Percentiles rank a stretch among this genome's conserved stretches.
Evolutionary conservation across 2,797 vertebrate genomes (phyloP).

Genomic region (Lacerta bilineata): DNA sequence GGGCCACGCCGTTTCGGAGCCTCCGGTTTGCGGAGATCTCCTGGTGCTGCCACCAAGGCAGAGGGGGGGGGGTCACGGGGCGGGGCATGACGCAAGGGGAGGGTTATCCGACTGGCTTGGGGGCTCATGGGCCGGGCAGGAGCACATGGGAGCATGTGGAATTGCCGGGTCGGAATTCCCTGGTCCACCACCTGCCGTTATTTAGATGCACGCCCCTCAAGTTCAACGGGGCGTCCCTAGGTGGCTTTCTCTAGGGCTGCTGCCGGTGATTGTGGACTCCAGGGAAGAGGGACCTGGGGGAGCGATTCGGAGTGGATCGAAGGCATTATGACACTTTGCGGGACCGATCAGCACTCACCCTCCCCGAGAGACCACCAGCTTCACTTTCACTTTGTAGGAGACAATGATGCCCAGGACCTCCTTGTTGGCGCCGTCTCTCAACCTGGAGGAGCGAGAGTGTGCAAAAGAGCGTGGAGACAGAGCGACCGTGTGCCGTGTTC

Average conservation of each 20-base stretch:
- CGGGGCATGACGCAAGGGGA: background rate
- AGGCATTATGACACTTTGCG: background rate
- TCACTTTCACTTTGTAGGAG: constrained; percentile 98
- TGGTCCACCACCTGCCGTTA: background rate
- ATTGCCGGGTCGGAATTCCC: background rate
- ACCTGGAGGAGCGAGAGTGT: constrained; percentile 74
- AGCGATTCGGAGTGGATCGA: fast-evolving
- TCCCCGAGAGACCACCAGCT: constrained; percentile 95
- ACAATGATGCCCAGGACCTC: constrained; percentile 96
- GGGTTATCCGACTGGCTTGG: background rate
- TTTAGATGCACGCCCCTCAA: background rate
- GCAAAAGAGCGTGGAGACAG: fast-evolving
- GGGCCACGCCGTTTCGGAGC: background rate
- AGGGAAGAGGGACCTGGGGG: no score
- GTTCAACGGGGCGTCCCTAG: no score
- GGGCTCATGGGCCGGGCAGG: no score
- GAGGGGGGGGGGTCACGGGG: no score
- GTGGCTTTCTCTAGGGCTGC: background rate
- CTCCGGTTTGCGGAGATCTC: background rate
- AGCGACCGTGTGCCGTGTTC: no score
- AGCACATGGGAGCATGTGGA: background rate
- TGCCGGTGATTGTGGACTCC: no score
- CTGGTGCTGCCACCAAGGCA: no score
- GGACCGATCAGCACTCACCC: constrained; percentile 83
- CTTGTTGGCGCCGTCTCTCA: constrained; percentile 92